Base-by-base conservation (phyloP, 2,888 invertebrate genomes). In the Microctonus hyperodae region DNA sequence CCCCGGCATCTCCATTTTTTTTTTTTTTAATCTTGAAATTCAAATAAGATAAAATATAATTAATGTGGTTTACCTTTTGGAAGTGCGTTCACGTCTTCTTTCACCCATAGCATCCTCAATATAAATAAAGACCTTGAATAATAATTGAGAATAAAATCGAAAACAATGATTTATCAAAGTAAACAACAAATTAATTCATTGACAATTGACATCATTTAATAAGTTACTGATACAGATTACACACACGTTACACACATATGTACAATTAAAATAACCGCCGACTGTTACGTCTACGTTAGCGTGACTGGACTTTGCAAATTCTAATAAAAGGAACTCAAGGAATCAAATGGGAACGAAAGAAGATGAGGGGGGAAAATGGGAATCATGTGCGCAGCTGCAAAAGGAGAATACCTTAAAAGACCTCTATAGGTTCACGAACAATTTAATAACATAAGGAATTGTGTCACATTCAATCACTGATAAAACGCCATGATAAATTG, bases 1-100 rank as follows among this genome's bases (percentile, higher is more conserved):
- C 94, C 95, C 94, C 94, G 92, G 94, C 92, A 93, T 92, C 92
- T 91, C 93, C 92, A 91, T 79, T 83, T 79, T 82, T 84, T 81
- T 85, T 83, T 80, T 28, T 55, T 4, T 56, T 20, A 10, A 16
- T 3, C 16, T 35, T 35, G n/a, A 13, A 16, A 40, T 25, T 1
- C 28, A 10, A n/a, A 23, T 50, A 48, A 22, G 2, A 44, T 22
- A 37, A 56, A 1, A 44, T 58, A 50, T 20, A 64, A 35, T 23
- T 10, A 33, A 53, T 11, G 33, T n/a, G 23, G 58, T 60, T 76
- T 78, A 83, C 83, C 83, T 81, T 77, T 80, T 80, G 61, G 76
- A 75, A 61, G 78, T 77, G 74, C 79, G 79, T 61, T 82, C 81
- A 69, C 75, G 78, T 73, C 76, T 81, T 65, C 80, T 78, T 71